Base-by-base conservation (phyloP, 1,140 invertebrate genomes). In the Hetaerina americana region DNA sequence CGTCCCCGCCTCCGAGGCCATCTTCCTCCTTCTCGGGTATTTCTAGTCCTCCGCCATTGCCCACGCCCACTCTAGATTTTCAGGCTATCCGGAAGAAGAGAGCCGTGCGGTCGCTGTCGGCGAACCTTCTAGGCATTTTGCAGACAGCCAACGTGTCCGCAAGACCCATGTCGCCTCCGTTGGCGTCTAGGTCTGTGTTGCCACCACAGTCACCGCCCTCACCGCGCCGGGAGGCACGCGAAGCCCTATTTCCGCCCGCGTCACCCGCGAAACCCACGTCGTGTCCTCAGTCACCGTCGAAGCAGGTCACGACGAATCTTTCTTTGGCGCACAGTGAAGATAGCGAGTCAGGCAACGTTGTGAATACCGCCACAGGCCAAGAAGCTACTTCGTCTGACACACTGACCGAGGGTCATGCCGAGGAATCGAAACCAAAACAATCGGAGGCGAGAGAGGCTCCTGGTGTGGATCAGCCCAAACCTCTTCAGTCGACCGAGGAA, bases 31-130 rank as follows among this genome's bases (percentile, higher is more conserved):
- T 57, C 22, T 74, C 71, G 40, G 71, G 70, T 57, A 26, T 31
- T 26, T 49, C 69, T 22, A 66, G 57, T 24, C n/a, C 10, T 1
- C 57, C 69, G 18, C 69, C n/a, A n/a, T 70, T 29, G 67, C 49
- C 71, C 5, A 66, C 69, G n/a, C 68, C 71, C 28, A 66, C 0
- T 66, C 66, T 27, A 74, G 79, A 72, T 66, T 73, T 76, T 75
- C 79, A 57, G 40, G 40, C 75, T 75, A 26, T 80, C 5, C 87
- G 86, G 77, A 92, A 92, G 79, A 90, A 90, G 74, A 84, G 90
- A 72, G 90, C 91, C 5, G 88, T 91, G 5, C 83, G 91, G 70
- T 92, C 91, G 0, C 79, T 93, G 24, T 93, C 92, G 0, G 91
- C 91, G 0, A 93, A 93, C 77, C 87, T 93, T 69, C 89, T 89